Evolutionary conservation across 2,113 vertebrate genomes (phyloP).

Genomic region (Glaucomys volans): DNA sequence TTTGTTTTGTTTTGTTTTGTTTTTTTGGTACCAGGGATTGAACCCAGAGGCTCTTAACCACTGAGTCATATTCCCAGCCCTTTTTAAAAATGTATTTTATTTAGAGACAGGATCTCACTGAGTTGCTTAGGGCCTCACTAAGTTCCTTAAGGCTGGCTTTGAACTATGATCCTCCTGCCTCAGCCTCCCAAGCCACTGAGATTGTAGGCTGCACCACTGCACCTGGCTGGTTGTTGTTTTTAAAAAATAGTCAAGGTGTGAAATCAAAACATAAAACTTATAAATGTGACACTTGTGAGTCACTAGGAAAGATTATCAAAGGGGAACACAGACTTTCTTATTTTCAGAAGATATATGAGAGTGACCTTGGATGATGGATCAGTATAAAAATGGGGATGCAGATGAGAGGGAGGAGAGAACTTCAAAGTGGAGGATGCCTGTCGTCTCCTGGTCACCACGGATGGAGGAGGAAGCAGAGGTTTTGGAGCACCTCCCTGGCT

Average conservation of each 20-base stretch:
- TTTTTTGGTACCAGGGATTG: too few relatives aligned
- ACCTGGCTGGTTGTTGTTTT: too few relatives aligned
- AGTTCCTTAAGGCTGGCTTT: too few relatives aligned
- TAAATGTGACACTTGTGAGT: not conserved
- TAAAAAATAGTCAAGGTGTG: constrained; percentile 4
- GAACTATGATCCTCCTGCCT: too few relatives aligned
- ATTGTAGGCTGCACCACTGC: too few relatives aligned
- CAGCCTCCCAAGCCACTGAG: too few relatives aligned
- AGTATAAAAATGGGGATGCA: not conserved
- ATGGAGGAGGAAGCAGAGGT: not conserved
- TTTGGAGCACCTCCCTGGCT: not conserved
- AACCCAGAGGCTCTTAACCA: too few relatives aligned
- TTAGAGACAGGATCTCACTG: too few relatives aligned
- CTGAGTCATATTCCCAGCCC: too few relatives aligned
- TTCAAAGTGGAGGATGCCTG: not conserved
- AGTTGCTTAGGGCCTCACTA: too few relatives aligned
- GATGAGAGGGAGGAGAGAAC: not conserved
- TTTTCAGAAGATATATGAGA: not conserved
- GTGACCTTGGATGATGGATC: not conserved
- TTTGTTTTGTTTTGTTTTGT: not conserved
- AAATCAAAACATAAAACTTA: constrained; percentile 44
- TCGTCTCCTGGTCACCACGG: not conserved
- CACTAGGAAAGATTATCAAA: constrained; percentile 25
- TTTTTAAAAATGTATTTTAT: too few relatives aligned
- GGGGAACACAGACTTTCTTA: not conserved